A percentile compares a stretch with the other conserved stretches of the same genome.
These are phyloP conservation scores for Phortica magna DNA, from an alignment of 2,888 invertebrate species.

Conservation along the genomic window DNA sequence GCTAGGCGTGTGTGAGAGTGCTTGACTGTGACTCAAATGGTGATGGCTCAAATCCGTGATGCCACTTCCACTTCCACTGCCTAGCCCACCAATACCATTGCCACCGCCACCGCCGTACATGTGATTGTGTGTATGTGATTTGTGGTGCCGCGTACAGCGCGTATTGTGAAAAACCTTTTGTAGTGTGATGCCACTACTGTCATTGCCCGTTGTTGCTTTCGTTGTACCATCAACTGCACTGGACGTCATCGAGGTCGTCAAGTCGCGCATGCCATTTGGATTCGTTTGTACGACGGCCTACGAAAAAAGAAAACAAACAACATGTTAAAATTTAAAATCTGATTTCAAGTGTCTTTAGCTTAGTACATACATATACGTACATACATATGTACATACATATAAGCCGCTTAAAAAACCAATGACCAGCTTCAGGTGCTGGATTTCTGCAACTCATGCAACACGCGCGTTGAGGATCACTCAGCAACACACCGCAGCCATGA, in stretches of 20 bases:
- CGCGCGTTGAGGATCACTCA: not conserved
- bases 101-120: constrained; percentile 36
- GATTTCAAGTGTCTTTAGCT: not conserved
- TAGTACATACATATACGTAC: no score
- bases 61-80: not conserved
- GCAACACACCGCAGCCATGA: not conserved
- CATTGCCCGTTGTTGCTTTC: constrained; percentile 38
- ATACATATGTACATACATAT: no score
- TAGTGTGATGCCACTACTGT: constrained; percentile 31
- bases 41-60: constrained; percentile 28
- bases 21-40: constrained; percentile 45
- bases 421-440: not conserved
- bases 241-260: constrained; percentile 31
- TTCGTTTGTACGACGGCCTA: constrained; percentile 66
- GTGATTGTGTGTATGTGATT: constrained; percentile 65
- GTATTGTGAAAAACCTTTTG: constrained; percentile 75
- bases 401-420: not conserved
- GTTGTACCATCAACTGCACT: constrained; percentile 35
- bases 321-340: not conserved
- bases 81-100: constrained; percentile 42
- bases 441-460: not conserved
- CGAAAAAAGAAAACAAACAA: constrained; percentile 26
- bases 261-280: constrained; percentile 53
- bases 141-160: constrained; percentile 76
- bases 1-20: constrained; percentile 49